Base-by-base conservation (phyloP, 2,888 invertebrate species). In the Meliscaeva auricollis region DNA sequence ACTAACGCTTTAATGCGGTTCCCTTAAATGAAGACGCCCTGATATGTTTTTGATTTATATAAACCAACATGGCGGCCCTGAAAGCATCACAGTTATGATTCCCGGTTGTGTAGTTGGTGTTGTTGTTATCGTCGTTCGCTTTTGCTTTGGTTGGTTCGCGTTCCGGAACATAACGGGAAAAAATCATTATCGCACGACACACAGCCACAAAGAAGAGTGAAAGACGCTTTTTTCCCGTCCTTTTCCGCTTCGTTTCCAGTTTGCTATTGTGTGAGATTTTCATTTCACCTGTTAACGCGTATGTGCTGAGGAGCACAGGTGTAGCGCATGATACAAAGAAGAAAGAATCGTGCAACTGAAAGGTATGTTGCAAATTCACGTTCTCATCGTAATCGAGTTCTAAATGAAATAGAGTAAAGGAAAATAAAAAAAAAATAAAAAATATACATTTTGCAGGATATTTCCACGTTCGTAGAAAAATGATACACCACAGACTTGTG, bases 111-210 rank as follows among this genome's bases (percentile, higher is more conserved):
- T 75, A 66, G 66, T 66, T 66, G 35, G 35, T 46, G 20, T 52
- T 17, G 30, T 64, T 32, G 17, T 46, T 1, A 13, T 35, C 50
- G 15, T 60, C 69, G 44, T 35, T 35, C 9, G 58, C 32, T 11
- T 26, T 26, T 26, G 3, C 4, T 9, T 70, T 76, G 38, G 66
- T 54, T 54, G 62, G 44, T 64, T 69, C 56, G 74, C 83, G 69
- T 69, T 64, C 44, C 69, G 62, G 79, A 83, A 69, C 73, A 62
- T 46, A 73, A 68, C 54, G 74, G 74, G n/a, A 54, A 30, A 62
- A 74, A 83, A 69, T 70, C 41, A 64, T 69, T 73, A 64, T 74
- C 68, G 52, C 64, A 22, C n/a, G n/a, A n/a, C n/a, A n/a, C n/a
- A 35, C 75, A 56, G 22, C 66, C 52, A 82, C 62, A 20, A n/a